Evolutionary conservation across 2,797 vertebrate genomes (phyloP), one percentile per base, ranked within the genome.

Genomic region (Sebastes hopkinsi): DNA sequence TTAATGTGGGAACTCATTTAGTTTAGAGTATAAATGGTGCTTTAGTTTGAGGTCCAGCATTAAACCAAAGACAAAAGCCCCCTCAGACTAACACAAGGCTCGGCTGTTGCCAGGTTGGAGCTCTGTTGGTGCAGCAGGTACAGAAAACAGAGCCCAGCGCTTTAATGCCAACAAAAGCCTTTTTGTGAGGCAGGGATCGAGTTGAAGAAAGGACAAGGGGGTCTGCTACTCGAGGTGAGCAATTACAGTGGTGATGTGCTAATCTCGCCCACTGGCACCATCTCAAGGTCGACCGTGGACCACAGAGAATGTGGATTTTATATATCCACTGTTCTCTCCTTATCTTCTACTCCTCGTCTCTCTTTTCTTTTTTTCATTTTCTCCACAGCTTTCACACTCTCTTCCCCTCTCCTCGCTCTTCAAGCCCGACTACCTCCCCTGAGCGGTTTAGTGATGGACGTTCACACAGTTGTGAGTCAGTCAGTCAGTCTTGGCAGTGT

Each of bases 161-260:
- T 92, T 92, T 83, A 84, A 84, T 70, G 25, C 62, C 38, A 55
- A 94, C 93, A 93, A 93, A 94, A 83, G 64, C 75, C 72, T 88
- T 92, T 90, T 87, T 94, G 90, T 94, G 82, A 34, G 70, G 77
- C 78, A 25, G 69, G 68, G 84, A 90, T 90, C 86, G 50, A 77
- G 87, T 82, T 90, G 75, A 80, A 85, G 66, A 85, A 76, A 78
- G 82, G 89, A 91, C 92, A 91, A 89, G 87, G 46, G 50, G 92
- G 89, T 87, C 82, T 77, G 82, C 78, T 87, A 76, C 91, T 90
- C 68, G 56, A 93, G 94, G 89, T 93, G 89, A 92, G 90, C 92
- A 88, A 94, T 95, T 94, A 95, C 92, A 88, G 89, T 56, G 72
- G 84, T 85, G 77, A 89, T 88, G 91, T 90, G 83, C 85, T 91